phyloP scores from a whole-genome alignment of 1,140 invertebrate genomes.

The Teleogryllus occipitalis region DNA sequence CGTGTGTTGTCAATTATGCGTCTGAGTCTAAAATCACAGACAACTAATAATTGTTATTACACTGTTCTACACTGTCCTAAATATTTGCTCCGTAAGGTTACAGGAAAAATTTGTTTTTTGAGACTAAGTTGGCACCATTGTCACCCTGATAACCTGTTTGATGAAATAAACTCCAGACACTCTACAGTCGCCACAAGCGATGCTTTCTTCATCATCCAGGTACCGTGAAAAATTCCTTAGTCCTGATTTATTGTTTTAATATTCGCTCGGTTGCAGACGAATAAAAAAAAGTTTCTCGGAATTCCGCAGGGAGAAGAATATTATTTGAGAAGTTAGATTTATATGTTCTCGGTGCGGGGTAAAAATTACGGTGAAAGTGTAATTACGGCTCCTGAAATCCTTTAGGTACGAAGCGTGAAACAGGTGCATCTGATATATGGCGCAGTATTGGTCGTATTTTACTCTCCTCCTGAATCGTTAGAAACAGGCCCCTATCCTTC shows the following conservation, averaged over 20 bases:
- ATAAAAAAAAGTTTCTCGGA: not conserved
- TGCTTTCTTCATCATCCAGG: no score
- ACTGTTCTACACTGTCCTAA: no score
- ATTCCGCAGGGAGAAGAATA: not conserved
- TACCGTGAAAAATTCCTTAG: not conserved
- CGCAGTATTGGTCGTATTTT: not conserved
- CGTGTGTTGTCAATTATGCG: no score
- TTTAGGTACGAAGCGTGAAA: not conserved
- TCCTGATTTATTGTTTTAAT: not conserved
- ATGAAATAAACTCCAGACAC: no score
- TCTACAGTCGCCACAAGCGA: no score
- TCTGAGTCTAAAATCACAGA: no score
- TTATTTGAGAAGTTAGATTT: not conserved
- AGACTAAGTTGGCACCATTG: no score
- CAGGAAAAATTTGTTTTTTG: no score
- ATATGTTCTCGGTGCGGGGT: not conserved
- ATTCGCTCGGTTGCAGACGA: not conserved
- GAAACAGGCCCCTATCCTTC: no score
- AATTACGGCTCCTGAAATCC: not conserved
- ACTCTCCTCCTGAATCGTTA: not conserved
- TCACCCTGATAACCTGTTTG: no score
- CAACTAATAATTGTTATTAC: no score
- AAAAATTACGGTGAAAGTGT: not conserved
- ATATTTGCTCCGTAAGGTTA: no score
- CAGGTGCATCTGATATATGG: not conserved